A percentile compares a stretch with the other conserved stretches of the same genome.
phyloP scores from a whole-genome alignment of 2,888 invertebrate species.

The Himalopsyche japonica region DNA sequence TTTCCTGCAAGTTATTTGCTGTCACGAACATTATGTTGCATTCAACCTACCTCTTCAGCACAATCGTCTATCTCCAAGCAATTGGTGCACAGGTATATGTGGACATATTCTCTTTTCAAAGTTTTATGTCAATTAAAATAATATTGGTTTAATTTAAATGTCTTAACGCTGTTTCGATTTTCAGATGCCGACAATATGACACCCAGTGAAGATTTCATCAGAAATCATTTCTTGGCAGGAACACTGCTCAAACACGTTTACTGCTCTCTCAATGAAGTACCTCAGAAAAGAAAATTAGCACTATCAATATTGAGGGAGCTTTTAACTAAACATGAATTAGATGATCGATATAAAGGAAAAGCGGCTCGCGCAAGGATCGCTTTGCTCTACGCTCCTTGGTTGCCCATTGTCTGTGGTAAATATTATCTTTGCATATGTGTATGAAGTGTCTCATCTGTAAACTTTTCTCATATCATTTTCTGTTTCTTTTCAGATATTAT shows the following conservation, averaged over 20 bases:
- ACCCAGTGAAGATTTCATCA: constrained; percentile 80
- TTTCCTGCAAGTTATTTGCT: constrained; percentile 87
- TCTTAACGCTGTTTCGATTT: constrained; percentile 28
- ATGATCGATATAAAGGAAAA: constrained; percentile 83
- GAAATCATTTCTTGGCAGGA: constrained; percentile 90
- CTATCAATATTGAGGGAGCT: constrained; percentile 81
- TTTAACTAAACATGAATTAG: constrained; percentile 92
- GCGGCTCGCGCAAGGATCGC: constrained; percentile 85
- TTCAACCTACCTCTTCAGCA: constrained; percentile 87
- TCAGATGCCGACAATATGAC: constrained; percentile 62
- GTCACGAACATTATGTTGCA: constrained; percentile 93
- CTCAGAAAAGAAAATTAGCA: constrained; percentile 80
- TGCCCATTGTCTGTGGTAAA: constrained; percentile 71
- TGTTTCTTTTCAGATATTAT: constrained; percentile 68
- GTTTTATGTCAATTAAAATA: not conserved
- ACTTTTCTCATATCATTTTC: not conserved
- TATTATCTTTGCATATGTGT: not conserved
- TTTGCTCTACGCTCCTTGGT: constrained; percentile 88
- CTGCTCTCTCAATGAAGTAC: constrained; percentile 81
- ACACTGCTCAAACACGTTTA: constrained; percentile 82
- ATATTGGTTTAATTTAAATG: not conserved
- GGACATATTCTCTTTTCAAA: not conserved
- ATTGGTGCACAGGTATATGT: constrained; percentile 49
- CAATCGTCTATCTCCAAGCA: constrained; percentile 46
- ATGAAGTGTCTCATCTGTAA: not conserved